Evolutionary conservation across 37 sponge, comb jelly and placozoan genomes (phyloP).

Genomic region (Halichondria panicea): DNA sequence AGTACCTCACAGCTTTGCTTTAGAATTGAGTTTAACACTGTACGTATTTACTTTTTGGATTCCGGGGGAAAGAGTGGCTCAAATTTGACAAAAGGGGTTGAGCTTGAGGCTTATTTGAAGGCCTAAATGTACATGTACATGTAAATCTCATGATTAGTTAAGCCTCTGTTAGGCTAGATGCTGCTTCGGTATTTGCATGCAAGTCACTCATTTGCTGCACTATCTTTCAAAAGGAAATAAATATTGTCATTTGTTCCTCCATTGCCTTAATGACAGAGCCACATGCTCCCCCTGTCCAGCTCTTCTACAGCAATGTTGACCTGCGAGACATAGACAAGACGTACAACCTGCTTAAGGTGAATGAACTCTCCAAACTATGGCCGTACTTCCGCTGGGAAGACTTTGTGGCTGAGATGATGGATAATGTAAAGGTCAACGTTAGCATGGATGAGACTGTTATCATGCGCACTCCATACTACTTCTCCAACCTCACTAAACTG

Average conservation of each 20-base stretch:
- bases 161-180: too few relatives aligned
- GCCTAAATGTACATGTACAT: too few relatives aligned
- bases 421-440: constrained; percentile 1
- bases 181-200: too few relatives aligned
- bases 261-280: not conserved
- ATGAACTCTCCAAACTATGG: constrained; percentile 4
- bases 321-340: constrained; percentile 25
- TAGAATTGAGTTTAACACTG: too few relatives aligned
- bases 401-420: constrained; percentile 1
- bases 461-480: constrained; percentile 56
- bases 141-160: too few relatives aligned
- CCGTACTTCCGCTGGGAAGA: not conserved
- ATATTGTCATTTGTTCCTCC: not conserved
- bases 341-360: constrained; percentile 39
- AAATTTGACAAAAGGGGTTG: too few relatives aligned
- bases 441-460: constrained; percentile 9
- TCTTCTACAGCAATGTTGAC: constrained; percentile 35
- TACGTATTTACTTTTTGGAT: too few relatives aligned
- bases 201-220: too few relatives aligned
- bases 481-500: constrained; percentile 27
- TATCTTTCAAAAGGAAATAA: too few relatives aligned
- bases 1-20: not conserved
- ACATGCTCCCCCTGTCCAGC: constrained; percentile 18
- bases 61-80: too few relatives aligned
- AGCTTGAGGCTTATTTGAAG: too few relatives aligned